Conservation (phyloP, 2,797 vertebrate genomes). For the Pelodytes ibericus region DNA sequence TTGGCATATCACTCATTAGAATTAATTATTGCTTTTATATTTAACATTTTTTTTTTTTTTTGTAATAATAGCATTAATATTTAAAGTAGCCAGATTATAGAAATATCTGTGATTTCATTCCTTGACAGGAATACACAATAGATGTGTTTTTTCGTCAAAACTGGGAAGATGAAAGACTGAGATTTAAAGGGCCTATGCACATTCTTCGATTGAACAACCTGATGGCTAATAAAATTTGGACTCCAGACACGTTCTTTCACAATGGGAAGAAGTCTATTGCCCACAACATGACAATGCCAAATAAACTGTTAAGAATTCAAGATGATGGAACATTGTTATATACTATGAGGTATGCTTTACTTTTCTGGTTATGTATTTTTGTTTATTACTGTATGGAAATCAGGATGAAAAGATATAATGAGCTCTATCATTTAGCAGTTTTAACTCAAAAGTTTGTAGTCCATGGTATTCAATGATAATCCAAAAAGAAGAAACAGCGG, state of each 20-base stretch:
- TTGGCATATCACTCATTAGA: too few relatives aligned
- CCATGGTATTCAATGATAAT: too few relatives aligned
- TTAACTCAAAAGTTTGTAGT: too few relatives aligned
- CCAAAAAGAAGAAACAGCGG: too few relatives aligned
- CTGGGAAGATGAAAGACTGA: constrained; percentile 96
- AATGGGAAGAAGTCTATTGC: constrained; percentile 98
- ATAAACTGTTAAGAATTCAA: constrained; percentile 92
- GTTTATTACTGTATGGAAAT: too few relatives aligned
- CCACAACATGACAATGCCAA: constrained; percentile 99
- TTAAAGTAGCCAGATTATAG: too few relatives aligned
- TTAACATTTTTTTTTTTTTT: too few relatives aligned
- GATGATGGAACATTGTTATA: constrained; percentile 95
- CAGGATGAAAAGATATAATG: too few relatives aligned
- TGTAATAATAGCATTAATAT: too few relatives aligned
- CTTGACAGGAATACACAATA: constrained; percentile 92
- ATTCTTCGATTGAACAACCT: constrained; percentile 95
- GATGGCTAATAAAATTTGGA: constrained; percentile 99
- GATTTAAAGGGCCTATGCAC: constrained; percentile 96
- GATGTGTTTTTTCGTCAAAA: constrained; percentile 97
- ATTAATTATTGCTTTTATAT: too few relatives aligned
- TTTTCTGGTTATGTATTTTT: constrained; percentile 11
- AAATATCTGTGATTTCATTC: constrained; percentile 49
- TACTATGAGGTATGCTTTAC: constrained; percentile 86
- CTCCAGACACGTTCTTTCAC: constrained; percentile 97
- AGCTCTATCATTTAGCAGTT: too few relatives aligned